A percentile compares a stretch with the other conserved stretches of the same genome.
Conservation (phyloP, 30 jellyfish, hydroid and myxozoan genomes). For the Pelagia noctiluca region DNA sequence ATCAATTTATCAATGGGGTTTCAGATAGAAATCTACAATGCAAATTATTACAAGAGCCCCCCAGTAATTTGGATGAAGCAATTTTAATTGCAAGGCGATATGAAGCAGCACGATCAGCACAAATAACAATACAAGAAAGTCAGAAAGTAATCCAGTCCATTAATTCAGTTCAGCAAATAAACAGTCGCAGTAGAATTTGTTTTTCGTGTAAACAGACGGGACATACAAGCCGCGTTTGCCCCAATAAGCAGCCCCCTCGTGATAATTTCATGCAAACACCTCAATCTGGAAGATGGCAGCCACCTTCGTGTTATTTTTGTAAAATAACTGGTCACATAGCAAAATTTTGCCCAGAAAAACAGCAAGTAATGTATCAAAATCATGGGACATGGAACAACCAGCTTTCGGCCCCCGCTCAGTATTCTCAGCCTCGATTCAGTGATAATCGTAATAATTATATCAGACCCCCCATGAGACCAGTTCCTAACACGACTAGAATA, state of each 20-base stretch:
- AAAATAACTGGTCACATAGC: background rate
- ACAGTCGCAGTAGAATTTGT: background rate
- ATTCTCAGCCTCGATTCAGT: background rate
- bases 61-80: background rate
- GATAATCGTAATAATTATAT: no score
- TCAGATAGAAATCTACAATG: constrained; percentile 5
- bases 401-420: no score
- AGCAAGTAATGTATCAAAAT: background rate
- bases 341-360: constrained; percentile 9
- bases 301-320: background rate
- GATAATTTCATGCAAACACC: constrained; percentile 2
- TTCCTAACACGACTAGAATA: background rate
- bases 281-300: background rate
- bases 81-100: constrained; percentile 1
- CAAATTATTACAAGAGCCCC: constrained; percentile 13
- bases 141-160: background rate
- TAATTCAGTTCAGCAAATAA: constrained; percentile 1
- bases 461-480: background rate
- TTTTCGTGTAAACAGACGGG: background rate
- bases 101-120: constrained; percentile 13
- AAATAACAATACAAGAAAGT: background rate
- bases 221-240: background rate
- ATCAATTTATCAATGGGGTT: constrained; percentile 10
- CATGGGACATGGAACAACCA: background rate
- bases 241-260: background rate